These are phyloP conservation scores for Orchestia grillus DNA, from an alignment of 1,140 invertebrate genomes.

Conservation along the genomic window DNA sequence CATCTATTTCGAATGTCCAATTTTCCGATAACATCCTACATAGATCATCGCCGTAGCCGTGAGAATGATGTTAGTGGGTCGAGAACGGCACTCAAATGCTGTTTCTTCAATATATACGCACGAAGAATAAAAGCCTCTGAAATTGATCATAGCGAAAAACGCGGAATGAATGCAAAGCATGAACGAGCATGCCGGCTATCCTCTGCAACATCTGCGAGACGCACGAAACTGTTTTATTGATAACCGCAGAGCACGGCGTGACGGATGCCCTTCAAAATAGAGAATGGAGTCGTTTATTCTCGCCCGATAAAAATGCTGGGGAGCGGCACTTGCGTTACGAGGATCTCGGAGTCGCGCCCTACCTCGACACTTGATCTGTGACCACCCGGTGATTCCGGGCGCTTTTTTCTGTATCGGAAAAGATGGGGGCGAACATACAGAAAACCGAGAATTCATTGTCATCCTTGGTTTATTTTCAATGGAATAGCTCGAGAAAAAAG, in stretches of 20 bases:
- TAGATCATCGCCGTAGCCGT: no score
- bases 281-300: background rate
- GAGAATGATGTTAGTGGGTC: no score
- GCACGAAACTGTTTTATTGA: background rate
- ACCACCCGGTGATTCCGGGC: background rate
- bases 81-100: no score
- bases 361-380: background rate
- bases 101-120: no score
- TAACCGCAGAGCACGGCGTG: background rate
- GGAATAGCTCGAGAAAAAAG: background rate
- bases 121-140: background rate
- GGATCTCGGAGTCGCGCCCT: background rate
- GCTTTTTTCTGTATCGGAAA: background rate
- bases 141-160: background rate
- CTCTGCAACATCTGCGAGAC: background rate
- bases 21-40: no score
- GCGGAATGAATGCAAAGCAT: background rate
- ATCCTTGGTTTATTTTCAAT: slow-evolving; percentile 44
- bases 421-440: slow-evolving; percentile 18
- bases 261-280: background rate
- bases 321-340: background rate
- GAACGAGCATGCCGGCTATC: background rate
- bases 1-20: no score
- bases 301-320: background rate
- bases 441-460: slow-evolving; percentile 36